A percentile compares a stretch with the other conserved stretches of the same genome.
Conservation (phyloP, 2,888 invertebrate species). For the Meghimatium bilineatum region DNA sequence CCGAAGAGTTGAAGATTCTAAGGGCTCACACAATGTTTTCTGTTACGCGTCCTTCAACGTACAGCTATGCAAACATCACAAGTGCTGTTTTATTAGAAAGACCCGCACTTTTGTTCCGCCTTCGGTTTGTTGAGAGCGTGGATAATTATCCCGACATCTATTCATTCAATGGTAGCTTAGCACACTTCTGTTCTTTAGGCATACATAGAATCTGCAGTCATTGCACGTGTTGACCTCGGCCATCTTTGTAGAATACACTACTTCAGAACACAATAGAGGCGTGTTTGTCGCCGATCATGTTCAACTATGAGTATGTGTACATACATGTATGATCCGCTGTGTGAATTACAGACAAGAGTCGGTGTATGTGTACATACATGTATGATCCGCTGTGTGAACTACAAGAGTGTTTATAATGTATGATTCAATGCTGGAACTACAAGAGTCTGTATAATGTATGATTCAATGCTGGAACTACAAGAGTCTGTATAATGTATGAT, state of each 20-base stretch:
- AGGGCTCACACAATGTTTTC: too few species aligned
- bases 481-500: too few species aligned
- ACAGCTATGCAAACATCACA: not conserved
- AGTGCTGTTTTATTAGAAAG: not conserved
- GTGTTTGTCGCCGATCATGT: not conserved
- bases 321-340: too few species aligned
- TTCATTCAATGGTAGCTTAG: constrained; percentile 1
- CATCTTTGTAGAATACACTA: not conserved
- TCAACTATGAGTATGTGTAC: too few species aligned
- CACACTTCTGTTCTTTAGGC: not conserved
- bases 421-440: too few species aligned
- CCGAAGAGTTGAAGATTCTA: not conserved
- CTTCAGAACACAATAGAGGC: not conserved
- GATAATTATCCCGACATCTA: constrained; percentile 11
- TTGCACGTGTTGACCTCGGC: constrained; percentile 13
- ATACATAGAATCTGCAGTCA: not conserved
- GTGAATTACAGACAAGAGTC: too few species aligned
- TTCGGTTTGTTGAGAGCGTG: not conserved
- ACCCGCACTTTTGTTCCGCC: constrained; percentile 6
- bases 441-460: too few species aligned
- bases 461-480: too few species aligned
- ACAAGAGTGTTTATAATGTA: too few species aligned
- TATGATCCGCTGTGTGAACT: too few species aligned
- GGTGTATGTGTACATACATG: too few species aligned
- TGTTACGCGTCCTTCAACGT: not conserved